phyloP scores from a whole-genome alignment of 2,888 invertebrate species.

The Eupelmus urozonus region DNA sequence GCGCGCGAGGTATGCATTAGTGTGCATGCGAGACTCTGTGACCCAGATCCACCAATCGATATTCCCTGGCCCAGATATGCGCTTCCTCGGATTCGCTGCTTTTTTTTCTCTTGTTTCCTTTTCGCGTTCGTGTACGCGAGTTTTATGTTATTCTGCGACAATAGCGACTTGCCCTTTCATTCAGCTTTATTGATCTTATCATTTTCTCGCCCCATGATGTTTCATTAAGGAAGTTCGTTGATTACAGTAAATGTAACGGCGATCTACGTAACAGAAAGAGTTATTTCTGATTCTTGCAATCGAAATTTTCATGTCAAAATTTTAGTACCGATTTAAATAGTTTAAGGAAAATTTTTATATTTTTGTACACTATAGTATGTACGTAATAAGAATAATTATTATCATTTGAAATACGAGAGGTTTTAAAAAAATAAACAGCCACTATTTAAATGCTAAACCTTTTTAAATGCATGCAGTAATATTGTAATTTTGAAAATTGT shows the following conservation, averaged over 20 bases:
- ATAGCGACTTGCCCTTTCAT: constrained; percentile 41
- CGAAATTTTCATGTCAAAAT: no score
- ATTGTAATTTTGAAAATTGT: no score
- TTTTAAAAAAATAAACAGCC: no score
- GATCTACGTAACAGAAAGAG: no score
- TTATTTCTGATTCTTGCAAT: no score
- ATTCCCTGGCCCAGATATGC: constrained; percentile 72
- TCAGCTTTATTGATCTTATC: constrained; percentile 42
- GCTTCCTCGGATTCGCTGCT: constrained; percentile 33
- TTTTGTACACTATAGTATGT: no score
- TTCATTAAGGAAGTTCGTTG: constrained; percentile 18
- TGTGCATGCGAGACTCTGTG: constrained; percentile 68
- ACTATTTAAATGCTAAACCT: no score
- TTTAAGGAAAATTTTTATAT: no score
- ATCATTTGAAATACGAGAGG: no score
- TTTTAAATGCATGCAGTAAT: no score
- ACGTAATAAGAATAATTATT: no score
- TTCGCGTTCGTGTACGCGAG: not conserved
- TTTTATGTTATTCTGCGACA: constrained; percentile 61
- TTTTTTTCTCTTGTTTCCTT: not conserved
- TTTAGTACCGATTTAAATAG: no score
- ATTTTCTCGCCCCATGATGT: not conserved
- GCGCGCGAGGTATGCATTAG: constrained; percentile 2
- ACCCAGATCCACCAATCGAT: constrained; percentile 74
- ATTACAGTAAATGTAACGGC: not conserved